Evolutionary conservation across 2,797 vertebrate genomes (phyloP), one percentile per base, ranked within the genome.

Genomic region (Cygnus olor): DNA sequence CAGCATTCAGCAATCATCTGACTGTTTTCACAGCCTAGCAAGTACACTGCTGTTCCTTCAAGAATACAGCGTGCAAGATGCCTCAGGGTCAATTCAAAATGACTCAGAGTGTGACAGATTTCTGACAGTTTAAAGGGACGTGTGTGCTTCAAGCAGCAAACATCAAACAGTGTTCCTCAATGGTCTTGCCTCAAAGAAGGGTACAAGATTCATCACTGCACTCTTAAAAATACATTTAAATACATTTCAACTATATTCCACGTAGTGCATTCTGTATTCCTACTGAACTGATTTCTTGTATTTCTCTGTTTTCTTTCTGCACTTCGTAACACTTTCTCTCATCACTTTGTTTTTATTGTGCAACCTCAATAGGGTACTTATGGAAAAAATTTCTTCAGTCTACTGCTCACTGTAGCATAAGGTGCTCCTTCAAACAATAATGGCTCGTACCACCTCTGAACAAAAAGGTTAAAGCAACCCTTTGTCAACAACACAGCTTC

Each of bases 121-220:
- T 88, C 54, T 66, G 22, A 13, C 45, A 66, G 36, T 54, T 74
- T 76, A 25, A 60, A 84, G 34, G 13, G 4, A 40, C 4, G 4
- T 21, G 27, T n/a, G 40, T 4, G 11, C 30, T 90, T 87, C 44
- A 20, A 56, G 25, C 11, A 63, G 54, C 32, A 56, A 87, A 30
- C 3, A 80, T 47, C 32, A 88, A 57, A 80, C 53, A 56, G 27
- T 28, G 11, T n/a, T 84, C 28, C n/a, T 84, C 88, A 32, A 49
- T 2, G 5, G 36, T 38, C 47, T 61, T 10, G 32, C 18, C 24
- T 69, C 21, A n/a, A 74, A 80, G 16, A 93, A 21, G 16, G 54
- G 24, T 14, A 61, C 1, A 1, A 42, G 4, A 54, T 53, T 85
- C 47, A 53, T 22, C 34, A 57, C 0, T 57, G 19, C 2, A 1